These are phyloP conservation scores for Ectobius pallidus DNA, from an alignment of 2,888 invertebrate species.

Conservation along the genomic window DNA sequence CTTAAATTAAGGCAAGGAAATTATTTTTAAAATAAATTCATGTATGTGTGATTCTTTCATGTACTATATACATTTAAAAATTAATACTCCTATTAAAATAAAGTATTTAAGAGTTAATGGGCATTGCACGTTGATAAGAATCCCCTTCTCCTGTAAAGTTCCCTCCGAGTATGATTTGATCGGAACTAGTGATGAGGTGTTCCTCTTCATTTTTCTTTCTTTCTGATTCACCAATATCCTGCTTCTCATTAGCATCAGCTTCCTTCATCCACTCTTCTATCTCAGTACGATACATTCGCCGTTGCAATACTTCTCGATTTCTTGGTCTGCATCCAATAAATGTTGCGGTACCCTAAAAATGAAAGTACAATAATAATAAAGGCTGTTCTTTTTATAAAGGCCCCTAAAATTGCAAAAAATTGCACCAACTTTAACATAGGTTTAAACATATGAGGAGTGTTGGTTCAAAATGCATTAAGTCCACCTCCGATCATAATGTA, in stretches of 20 bases:
- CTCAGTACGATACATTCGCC: constrained; percentile 76
- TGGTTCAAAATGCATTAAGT: too few relatives aligned
- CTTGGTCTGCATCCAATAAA: constrained; percentile 77
- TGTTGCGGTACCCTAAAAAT: constrained; percentile 61
- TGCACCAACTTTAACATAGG: too few relatives aligned
- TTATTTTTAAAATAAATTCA: background rate
- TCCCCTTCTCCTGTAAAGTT: constrained; percentile 2
- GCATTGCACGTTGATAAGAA: constrained; percentile 17
- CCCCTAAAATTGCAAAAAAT: too few relatives aligned
- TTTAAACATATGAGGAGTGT: too few relatives aligned
- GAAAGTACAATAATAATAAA: too few relatives aligned
- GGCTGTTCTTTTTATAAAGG: too few relatives aligned
- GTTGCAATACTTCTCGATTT: constrained; percentile 76
- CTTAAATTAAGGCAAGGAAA: background rate
- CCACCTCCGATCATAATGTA: too few relatives aligned
- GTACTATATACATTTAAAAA: background rate
- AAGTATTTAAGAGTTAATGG: constrained; percentile 14
- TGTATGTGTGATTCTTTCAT: constrained; percentile 1
- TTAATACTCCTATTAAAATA: too few relatives aligned
- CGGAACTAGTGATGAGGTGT: constrained; percentile 17
- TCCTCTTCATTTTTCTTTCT: constrained; percentile 23
- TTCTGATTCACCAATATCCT: background rate
- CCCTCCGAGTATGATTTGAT: constrained; percentile 14
- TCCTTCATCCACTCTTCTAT: constrained; percentile 77
- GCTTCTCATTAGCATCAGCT: constrained; percentile 63